Conservation (phyloP, 2,113 vertebrate genomes). For the Gymnorhina tibicen region DNA sequence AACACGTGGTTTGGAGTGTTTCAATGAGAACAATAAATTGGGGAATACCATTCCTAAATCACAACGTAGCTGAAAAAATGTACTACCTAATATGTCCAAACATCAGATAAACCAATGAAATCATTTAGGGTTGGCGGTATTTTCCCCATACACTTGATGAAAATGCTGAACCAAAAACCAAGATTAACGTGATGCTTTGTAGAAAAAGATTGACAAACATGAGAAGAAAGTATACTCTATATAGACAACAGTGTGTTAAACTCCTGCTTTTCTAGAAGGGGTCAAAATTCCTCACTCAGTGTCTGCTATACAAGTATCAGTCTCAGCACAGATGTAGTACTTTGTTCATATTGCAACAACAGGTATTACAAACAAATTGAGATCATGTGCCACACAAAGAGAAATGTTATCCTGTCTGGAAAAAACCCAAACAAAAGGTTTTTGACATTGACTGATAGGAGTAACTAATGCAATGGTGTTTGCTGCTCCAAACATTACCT, state of each 20-base stretch:
- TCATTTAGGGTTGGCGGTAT: not conserved
- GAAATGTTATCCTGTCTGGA: not conserved
- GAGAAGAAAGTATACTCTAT: not conserved
- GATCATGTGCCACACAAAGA: not conserved
- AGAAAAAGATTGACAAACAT: not conserved
- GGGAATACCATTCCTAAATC: not conserved
- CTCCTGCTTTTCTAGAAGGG: not conserved
- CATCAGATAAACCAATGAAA: not conserved
- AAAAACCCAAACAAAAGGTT: not conserved
- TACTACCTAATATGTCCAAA: not conserved
- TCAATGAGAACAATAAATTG: not conserved
- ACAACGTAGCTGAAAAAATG: not conserved
- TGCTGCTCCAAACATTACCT: constrained; percentile 72
- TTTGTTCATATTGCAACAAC: not conserved
- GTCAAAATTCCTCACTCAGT: not conserved
- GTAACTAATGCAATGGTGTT: not conserved
- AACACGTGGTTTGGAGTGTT: not conserved
- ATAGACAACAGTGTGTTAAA: not conserved
- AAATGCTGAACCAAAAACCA: not conserved
- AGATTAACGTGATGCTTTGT: not conserved
- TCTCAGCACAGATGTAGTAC: not conserved
- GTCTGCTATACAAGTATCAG: not conserved
- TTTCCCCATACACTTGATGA: not conserved
- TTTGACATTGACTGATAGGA: not conserved
- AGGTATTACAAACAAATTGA: not conserved